These are phyloP conservation scores for Rana temporaria DNA, from an alignment of 2,113 vertebrate species.

Conservation along the genomic window DNA sequence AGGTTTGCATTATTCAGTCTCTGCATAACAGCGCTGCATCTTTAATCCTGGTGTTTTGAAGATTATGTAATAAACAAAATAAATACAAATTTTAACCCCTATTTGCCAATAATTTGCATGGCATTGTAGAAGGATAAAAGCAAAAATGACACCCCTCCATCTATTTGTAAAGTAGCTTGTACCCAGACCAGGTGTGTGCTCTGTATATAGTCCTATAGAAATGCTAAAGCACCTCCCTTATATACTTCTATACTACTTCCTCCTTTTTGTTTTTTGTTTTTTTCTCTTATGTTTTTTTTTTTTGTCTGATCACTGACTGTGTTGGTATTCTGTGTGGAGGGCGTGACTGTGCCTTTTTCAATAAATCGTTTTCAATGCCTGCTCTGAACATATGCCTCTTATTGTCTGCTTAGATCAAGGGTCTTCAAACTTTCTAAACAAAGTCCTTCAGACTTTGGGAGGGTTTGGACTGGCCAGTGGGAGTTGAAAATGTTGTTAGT, in stretches of 20 bases:
- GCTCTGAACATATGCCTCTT: slow-evolving; percentile 55
- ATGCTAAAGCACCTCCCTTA: slow-evolving; percentile 56
- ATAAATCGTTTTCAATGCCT: slow-evolving; percentile 80
- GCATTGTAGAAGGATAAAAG: background rate
- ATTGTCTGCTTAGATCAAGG: background rate
- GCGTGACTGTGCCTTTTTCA: slow-evolving; percentile 82
- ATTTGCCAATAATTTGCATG: background rate
- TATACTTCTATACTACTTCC: slow-evolving; percentile 63
- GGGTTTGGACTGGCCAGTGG: too few species aligned
- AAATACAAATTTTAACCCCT: background rate
- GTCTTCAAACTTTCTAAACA: background rate
- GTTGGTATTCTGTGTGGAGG: slow-evolving; percentile 70
- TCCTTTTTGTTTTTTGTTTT: slow-evolving; percentile 57
- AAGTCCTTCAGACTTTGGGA: too few species aligned
- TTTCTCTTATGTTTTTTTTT: slow-evolving; percentile 63
- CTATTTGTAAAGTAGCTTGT: slow-evolving; percentile 67
- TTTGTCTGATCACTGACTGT: slow-evolving; percentile 73
- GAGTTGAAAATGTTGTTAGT: too few species aligned
- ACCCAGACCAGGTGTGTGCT: slow-evolving; percentile 71
- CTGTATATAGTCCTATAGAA: slow-evolving; percentile 77
- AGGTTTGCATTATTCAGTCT: background rate
- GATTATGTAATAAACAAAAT: slow-evolving; percentile 1
- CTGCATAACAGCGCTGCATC: slow-evolving; percentile 45
- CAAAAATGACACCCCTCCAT: slow-evolving; percentile 23
- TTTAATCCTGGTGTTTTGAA: slow-evolving; percentile 16